A percentile compares a stretch with the other conserved stretches of the same genome.
These are phyloP conservation scores for Vannuccia rotundouncinata DNA, from an alignment of 2,888 invertebrate species.

Conservation along the genomic window DNA sequence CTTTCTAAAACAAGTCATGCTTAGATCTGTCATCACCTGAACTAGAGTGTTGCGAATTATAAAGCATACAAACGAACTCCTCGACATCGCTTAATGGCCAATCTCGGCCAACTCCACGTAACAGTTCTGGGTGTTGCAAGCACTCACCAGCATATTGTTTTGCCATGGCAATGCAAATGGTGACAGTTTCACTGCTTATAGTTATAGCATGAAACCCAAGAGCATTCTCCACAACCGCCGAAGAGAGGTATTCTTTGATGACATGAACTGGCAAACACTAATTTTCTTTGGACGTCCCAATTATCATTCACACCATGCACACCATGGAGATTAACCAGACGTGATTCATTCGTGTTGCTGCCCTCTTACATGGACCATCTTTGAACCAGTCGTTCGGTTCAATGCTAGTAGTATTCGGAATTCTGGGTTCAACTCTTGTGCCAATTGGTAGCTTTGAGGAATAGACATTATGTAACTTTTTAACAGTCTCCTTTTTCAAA, in stretches of 20 bases:
- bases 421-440: neutral
- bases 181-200: slow-evolving; percentile 3
- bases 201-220: slow-evolving; percentile 28
- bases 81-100: slow-evolving; percentile 13
- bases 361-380: neutral
- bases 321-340: neutral
- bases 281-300: slow-evolving; percentile 32
- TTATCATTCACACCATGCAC: slow-evolving; percentile 36
- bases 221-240: slow-evolving; percentile 34
- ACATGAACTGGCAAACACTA: neutral
- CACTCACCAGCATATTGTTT: slow-evolving; percentile 39
- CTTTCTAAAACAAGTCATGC: slow-evolving; percentile 36
- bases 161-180: slow-evolving; percentile 34
- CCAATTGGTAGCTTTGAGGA: neutral
- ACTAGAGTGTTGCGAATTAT: slow-evolving; percentile 27
- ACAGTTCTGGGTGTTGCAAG: slow-evolving; percentile 18
- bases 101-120: slow-evolving; percentile 35
- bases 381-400: neutral
- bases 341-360: neutral
- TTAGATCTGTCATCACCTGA: slow-evolving; percentile 26
- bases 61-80: slow-evolving; percentile 39
- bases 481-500: neutral
- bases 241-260: neutral
- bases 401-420: neutral
- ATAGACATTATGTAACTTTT: neutral